These are phyloP conservation scores for Aporophyla nigra DNA, from an alignment of 2,888 invertebrate species.

Conservation along the genomic window DNA sequence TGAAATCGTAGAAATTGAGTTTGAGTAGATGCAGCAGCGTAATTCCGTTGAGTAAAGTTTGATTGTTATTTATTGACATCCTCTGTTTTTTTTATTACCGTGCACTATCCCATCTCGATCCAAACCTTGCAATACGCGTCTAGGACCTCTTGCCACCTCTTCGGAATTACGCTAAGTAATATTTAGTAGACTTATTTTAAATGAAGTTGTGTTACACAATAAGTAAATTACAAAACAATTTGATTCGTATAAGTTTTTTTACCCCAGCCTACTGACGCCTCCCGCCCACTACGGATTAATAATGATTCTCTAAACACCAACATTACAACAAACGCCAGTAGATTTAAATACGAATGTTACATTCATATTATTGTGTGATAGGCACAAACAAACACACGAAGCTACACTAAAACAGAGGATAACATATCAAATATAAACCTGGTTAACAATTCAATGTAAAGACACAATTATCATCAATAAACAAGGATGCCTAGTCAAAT, in stretches of 20 bases:
- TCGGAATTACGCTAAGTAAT: constrained; percentile 19
- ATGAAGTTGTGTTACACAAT: constrained; percentile 22
- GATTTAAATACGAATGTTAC: background rate
- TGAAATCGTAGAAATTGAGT: constrained; percentile 70
- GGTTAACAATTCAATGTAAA: constrained; percentile 32
- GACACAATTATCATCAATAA: constrained; percentile 44
- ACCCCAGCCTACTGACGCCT: background rate
- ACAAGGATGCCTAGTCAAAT: constrained; percentile 51
- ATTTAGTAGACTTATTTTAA: constrained; percentile 1
- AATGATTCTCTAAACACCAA: background rate
- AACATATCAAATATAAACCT: constrained; percentile 4
- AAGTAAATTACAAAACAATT: constrained; percentile 9
- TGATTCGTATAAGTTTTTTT: background rate
- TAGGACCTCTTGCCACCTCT: background rate
- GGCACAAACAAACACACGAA: background rate
- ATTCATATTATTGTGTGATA: background rate
- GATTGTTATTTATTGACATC: constrained; percentile 29
- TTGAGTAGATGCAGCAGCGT: constrained; percentile 49
- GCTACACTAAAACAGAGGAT: background rate
- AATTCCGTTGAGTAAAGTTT: constrained; percentile 48
- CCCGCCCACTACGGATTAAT: background rate
- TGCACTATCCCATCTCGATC: no score
- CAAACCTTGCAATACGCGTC: no score
- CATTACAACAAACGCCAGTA: background rate
- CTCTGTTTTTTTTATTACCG: no score